phyloP scores from a whole-genome alignment of 2,113 vertebrate genomes.

The Helogale parvula region DNA sequence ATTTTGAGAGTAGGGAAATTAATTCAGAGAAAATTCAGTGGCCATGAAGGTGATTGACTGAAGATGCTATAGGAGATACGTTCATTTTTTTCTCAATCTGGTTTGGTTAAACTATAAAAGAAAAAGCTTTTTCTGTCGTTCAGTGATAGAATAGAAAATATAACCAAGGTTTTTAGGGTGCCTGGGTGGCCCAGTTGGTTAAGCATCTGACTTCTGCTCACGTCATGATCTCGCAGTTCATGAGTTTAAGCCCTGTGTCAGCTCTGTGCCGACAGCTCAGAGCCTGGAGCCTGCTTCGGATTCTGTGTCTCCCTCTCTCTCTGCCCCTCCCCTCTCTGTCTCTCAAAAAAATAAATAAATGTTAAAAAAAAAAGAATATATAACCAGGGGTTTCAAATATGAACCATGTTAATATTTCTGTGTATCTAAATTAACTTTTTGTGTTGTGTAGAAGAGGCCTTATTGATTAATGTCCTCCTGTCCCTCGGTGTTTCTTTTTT shows the following conservation, averaged over 20 bases:
- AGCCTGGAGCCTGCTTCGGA: too few relatives aligned
- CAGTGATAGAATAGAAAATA: not conserved
- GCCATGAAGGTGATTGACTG: not conserved
- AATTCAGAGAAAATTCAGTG: constrained; percentile 3
- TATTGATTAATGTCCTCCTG: not conserved
- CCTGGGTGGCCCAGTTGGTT: too few relatives aligned
- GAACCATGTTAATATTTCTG: not conserved
- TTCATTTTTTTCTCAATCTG: constrained; percentile 19
- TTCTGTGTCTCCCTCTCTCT: too few relatives aligned
- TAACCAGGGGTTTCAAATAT: not conserved
- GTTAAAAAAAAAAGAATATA: not conserved
- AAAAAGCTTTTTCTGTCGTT: not conserved
- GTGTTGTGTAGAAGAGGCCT: not conserved
- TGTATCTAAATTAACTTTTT: not conserved
- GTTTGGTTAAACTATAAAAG: not conserved
- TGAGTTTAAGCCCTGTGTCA: too few relatives aligned
- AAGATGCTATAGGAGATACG: not conserved
- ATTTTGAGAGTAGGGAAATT: not conserved
- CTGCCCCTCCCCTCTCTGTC: too few relatives aligned
- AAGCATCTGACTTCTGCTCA: too few relatives aligned
- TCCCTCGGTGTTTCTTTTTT: not conserved
- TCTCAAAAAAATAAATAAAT: too few relatives aligned
- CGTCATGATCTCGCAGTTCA: too few relatives aligned
- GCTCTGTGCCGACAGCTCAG: too few relatives aligned
- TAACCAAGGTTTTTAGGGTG: not conserved